Percentiles rank a stretch among this genome's conserved stretches.
phyloP scores from a whole-genome alignment of 2,113 vertebrate genomes.

The Phylloscopus trochilus region DNA sequence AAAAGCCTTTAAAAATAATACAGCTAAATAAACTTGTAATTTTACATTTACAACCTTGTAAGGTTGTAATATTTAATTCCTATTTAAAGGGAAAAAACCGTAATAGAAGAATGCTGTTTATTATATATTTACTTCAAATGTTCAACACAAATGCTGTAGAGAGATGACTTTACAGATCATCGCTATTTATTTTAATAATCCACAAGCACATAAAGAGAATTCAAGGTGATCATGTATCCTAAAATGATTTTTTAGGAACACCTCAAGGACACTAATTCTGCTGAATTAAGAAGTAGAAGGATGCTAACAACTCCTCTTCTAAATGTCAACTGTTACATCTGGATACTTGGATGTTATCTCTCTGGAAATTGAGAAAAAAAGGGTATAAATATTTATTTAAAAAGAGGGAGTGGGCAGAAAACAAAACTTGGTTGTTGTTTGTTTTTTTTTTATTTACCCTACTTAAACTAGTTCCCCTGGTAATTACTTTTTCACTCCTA shows the following conservation, averaged over 20 bases:
- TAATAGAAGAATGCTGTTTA: background rate
- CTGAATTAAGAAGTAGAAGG: background rate
- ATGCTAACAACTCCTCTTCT: background rate
- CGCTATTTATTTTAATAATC: background rate
- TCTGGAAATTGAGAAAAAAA: background rate
- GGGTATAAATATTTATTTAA: background rate
- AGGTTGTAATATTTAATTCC: background rate
- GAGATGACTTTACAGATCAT: background rate
- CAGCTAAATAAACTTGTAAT: background rate
- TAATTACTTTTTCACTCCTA: background rate
- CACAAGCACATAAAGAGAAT: background rate
- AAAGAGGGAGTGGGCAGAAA: background rate
- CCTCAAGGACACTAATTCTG: background rate
- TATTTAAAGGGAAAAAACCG: background rate
- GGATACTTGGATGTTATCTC: background rate
- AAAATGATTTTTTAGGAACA: background rate
- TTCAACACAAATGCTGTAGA: background rate
- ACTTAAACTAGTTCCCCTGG: background rate
- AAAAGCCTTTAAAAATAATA: background rate
- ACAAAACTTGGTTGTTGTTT: background rate
- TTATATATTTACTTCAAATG: background rate
- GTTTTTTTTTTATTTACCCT: background rate
- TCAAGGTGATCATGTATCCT: background rate
- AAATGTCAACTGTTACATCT: background rate
- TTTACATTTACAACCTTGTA: too few relatives aligned